Conservation (phyloP, 1,140 invertebrate genomes). For the Venustaconcha ellipsiformis region DNA sequence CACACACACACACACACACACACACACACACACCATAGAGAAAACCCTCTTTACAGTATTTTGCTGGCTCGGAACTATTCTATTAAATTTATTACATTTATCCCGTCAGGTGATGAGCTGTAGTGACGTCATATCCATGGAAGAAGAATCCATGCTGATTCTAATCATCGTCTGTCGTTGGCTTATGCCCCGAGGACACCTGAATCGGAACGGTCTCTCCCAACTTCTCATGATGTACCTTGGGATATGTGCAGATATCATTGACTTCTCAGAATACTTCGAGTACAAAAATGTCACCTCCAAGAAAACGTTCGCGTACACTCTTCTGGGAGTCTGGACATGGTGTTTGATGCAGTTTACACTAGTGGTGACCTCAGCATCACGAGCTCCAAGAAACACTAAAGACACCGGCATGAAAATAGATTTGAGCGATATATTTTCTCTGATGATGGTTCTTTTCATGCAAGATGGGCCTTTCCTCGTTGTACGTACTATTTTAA, state of each 20-base stretch:
- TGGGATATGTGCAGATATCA: constrained; percentile 25
- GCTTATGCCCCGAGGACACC: constrained; percentile 83
- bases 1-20: too few species aligned
- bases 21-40: too few species aligned
- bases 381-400: background rate
- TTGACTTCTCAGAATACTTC: constrained; percentile 26
- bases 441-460: constrained; percentile 25
- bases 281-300: background rate
- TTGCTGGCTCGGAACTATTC: too few species aligned
- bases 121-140: too few species aligned
- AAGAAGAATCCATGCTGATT: constrained; percentile 87
- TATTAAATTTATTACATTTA: too few species aligned
- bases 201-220: constrained; percentile 89
- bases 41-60: too few species aligned
- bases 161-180: constrained; percentile 88
- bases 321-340: constrained; percentile 20
- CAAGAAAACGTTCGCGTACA: background rate
- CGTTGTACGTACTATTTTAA: background rate
- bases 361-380: constrained; percentile 8
- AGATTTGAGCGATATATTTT: constrained; percentile 13
- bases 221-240: constrained; percentile 73
- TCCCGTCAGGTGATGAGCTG: too few species aligned
- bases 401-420: background rate
- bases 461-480: constrained; percentile 32
- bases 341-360: constrained; percentile 27